Conservation (phyloP, 2,888 invertebrate species). For the Archaeoteleia sp. region DNA sequence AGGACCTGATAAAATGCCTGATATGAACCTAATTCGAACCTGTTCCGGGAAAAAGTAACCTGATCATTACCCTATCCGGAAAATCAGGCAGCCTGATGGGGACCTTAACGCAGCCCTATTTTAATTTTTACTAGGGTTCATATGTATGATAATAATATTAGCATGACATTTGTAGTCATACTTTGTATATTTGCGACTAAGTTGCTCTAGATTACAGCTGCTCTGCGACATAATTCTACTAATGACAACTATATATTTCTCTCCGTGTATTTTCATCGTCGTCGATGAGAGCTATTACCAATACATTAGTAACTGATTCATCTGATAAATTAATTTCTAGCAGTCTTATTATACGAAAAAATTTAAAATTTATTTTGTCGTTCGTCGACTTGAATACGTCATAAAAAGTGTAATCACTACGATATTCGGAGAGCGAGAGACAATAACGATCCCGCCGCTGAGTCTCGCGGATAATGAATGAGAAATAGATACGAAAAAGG, state of each 20-base stretch:
- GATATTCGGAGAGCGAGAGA: conserved; percentile 43
- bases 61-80: too few species aligned
- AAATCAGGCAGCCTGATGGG: too few species aligned
- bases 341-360: not conserved
- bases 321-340: conserved; percentile 1
- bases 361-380: conserved; percentile 5
- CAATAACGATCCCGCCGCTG: conserved; percentile 50
- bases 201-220: too few species aligned
- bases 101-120: too few species aligned
- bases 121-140: too few species aligned
- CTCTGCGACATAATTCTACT: too few species aligned
- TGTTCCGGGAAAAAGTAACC: too few species aligned
- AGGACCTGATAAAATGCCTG: too few species aligned
- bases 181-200: conserved; percentile 31
- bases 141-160: not conserved
- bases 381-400: conserved; percentile 13
- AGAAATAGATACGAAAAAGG: conserved; percentile 54
- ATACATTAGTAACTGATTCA: not conserved
- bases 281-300: not conserved
- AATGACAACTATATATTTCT: too few species aligned
- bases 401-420: conserved; percentile 51
- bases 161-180: conserved; percentile 36
- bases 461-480: conserved; percentile 53
- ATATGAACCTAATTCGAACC: too few species aligned
- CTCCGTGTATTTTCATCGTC: too few species aligned